Conservation (phyloP, 1,140 invertebrate species). For the Euwallacea fornicatus region DNA sequence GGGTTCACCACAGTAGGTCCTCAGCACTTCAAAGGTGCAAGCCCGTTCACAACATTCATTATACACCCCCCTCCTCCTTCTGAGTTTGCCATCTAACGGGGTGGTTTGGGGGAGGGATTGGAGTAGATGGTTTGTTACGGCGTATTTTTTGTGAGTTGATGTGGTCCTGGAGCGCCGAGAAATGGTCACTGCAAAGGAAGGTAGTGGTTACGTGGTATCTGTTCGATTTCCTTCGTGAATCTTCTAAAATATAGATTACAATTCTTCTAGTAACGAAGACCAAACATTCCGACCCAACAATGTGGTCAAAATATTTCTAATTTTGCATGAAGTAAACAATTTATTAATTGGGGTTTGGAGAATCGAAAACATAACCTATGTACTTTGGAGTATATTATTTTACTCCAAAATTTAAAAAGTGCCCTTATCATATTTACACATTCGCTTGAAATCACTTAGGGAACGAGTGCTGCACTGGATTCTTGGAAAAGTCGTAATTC, state of each 20-base stretch:
- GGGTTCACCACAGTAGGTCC: constrained; percentile 31
- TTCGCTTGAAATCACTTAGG: neutral
- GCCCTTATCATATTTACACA: constrained; percentile 1
- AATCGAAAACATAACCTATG: constrained; percentile 13
- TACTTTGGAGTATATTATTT: constrained; percentile 9
- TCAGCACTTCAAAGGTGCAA: constrained; percentile 51
- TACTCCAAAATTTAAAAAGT: constrained; percentile 4
- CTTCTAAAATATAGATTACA: too few species aligned
- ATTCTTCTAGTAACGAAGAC: neutral
- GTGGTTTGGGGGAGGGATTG: too few species aligned
- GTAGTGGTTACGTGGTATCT: too few species aligned
- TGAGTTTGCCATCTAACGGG: too few species aligned
- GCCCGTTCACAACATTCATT: constrained; percentile 55
- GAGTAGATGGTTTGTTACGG: too few species aligned
- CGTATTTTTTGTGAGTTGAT: too few species aligned
- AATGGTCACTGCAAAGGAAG: too few species aligned
- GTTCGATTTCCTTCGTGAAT: too few species aligned
- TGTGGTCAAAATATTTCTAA: constrained; percentile 20
- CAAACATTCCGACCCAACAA: constrained; percentile 23
- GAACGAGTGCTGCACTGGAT: neutral
- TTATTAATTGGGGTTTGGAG: neutral
- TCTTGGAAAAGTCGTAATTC: neutral
- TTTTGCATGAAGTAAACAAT: neutral
- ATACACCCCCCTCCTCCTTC: constrained; percentile 48
- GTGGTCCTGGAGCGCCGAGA: too few species aligned